phyloP scores from a whole-genome alignment of 2,888 invertebrate species.

The Eilema sororculum region DNA sequence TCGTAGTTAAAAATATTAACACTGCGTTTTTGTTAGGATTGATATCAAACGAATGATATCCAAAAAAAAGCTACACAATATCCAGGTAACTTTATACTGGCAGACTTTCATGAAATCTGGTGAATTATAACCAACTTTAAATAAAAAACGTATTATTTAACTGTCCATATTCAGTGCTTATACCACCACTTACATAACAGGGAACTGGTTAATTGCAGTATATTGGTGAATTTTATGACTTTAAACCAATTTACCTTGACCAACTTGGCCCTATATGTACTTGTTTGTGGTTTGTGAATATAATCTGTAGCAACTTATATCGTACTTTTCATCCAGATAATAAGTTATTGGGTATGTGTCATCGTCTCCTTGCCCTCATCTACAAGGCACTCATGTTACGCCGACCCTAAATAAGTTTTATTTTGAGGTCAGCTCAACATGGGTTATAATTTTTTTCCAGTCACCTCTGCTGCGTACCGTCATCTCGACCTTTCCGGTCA shows the following conservation, averaged over 20 bases:
- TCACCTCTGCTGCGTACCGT: too few relatives aligned
- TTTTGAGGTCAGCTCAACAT: background rate
- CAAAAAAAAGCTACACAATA: too few relatives aligned
- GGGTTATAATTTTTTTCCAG: too few relatives aligned
- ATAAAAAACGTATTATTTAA: too few relatives aligned
- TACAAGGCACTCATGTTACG: background rate
- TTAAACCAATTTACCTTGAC: constrained; percentile 41
- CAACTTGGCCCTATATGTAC: constrained; percentile 18
- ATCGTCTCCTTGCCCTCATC: background rate
- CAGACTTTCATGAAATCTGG: too few relatives aligned
- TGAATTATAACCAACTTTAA: too few relatives aligned
- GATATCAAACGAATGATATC: too few relatives aligned
- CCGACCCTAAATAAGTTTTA: too few relatives aligned
- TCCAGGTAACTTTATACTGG: too few relatives aligned
- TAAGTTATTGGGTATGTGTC: constrained; percentile 19
- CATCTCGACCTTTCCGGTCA: too few relatives aligned
- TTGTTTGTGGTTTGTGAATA: constrained; percentile 16
- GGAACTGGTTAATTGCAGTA: background rate
- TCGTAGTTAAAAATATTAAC: too few relatives aligned
- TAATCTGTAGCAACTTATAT: constrained; percentile 16
- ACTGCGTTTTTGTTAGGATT: too few relatives aligned
- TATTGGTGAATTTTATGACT: constrained; percentile 17
- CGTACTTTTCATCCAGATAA: background rate
- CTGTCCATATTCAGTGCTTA: background rate
- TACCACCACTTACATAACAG: background rate